These are phyloP conservation scores for Drosophila mayaguana DNA, from an alignment of 2,888 invertebrate species.

Conservation along the genomic window DNA sequence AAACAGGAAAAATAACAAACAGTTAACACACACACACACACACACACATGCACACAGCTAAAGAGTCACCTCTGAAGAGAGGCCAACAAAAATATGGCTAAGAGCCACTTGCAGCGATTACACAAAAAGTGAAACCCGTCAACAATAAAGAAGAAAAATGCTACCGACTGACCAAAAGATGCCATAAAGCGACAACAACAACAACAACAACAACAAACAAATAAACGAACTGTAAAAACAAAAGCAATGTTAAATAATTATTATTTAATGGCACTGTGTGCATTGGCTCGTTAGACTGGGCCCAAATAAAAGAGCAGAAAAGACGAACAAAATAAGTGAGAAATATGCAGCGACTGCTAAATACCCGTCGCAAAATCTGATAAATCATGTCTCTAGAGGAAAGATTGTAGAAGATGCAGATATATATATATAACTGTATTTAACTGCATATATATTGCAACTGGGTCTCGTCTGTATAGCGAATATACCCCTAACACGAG, in stretches of 20 bases:
- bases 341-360: neutral
- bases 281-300: conserved; percentile 47
- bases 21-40: conserved; percentile 40
- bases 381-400: neutral
- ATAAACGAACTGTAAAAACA: conserved; percentile 17
- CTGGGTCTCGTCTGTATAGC: too few relatives aligned
- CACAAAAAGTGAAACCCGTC: conserved; percentile 66
- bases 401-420: too few relatives aligned
- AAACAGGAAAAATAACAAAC: conserved; percentile 53
- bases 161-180: conserved; percentile 45
- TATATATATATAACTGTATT: too few relatives aligned
- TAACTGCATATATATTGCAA: too few relatives aligned
- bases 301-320: neutral
- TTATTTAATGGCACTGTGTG: conserved; percentile 72
- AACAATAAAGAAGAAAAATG: conserved; percentile 42
- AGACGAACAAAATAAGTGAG: neutral
- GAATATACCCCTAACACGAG: neutral
- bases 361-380: neutral
- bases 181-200: conserved; percentile 9
- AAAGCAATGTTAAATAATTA: conserved; percentile 68
- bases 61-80: conserved; percentile 34
- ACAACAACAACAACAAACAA: neutral
- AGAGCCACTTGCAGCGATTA: conserved; percentile 75
- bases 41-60: conserved; percentile 4
- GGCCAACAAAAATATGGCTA: conserved; percentile 41